Evolutionary conservation across 2,888 invertebrate species (phyloP).

Genomic region (Cosmopolites sordidus): DNA sequence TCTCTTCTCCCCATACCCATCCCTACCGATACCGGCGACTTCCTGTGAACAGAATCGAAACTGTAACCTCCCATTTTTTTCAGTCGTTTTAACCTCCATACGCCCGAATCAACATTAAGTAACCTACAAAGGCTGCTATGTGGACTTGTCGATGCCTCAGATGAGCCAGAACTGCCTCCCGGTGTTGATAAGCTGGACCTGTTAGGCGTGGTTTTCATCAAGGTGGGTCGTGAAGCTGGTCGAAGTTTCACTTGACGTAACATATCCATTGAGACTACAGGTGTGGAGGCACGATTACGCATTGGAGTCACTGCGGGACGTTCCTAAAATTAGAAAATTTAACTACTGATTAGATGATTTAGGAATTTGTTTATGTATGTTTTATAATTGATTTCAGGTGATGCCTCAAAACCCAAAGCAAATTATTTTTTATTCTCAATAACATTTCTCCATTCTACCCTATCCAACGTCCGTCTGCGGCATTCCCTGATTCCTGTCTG

Average conservation of each 20-base stretch:
- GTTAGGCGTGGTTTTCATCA: constrained; percentile 6
- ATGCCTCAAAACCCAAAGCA: too few species aligned
- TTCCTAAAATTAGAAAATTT: constrained; percentile 28
- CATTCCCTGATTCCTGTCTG: too few species aligned
- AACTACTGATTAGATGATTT: too few species aligned
- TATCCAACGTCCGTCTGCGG: too few species aligned
- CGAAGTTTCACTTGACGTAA: constrained; percentile 41
- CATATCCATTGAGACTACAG: constrained; percentile 39
- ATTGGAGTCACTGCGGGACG: constrained; percentile 25
- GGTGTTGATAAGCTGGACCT: constrained; percentile 5
- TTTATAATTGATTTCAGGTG: too few species aligned
- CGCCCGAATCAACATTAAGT: constrained; percentile 35
- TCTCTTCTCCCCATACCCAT: constrained; percentile 7
- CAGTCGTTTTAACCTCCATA: constrained; percentile 40
- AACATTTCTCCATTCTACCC: too few species aligned
- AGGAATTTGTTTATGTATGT: too few species aligned
- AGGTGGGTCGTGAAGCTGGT: constrained; percentile 32
- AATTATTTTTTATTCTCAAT: too few species aligned
- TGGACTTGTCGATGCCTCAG: constrained; percentile 37
- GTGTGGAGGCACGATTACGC: constrained; percentile 25
- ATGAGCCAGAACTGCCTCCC: constrained; percentile 23
- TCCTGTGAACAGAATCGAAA: constrained; percentile 43
- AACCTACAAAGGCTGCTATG: constrained; percentile 39
- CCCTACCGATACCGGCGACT: constrained; percentile 4
- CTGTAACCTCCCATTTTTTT: constrained; percentile 37